Evolutionary conservation across 2,113 vertebrate species (phyloP).

Genomic region (Crotalus horridus): DNA sequence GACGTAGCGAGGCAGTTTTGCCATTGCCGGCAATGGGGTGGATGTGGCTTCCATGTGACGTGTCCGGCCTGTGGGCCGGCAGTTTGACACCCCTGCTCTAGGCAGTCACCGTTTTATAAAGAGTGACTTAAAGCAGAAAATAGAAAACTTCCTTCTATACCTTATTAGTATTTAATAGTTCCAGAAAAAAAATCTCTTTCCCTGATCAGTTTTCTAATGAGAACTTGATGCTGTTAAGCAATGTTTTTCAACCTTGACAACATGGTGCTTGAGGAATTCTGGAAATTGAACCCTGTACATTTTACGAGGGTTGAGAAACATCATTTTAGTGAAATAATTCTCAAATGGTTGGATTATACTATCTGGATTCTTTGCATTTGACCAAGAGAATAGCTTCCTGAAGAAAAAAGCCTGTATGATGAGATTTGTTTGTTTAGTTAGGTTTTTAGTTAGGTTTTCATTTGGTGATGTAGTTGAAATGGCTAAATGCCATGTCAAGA

Average conservation of each 20-base stretch:
- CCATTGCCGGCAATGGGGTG: too few species aligned
- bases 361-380: neutral
- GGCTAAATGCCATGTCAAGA: neutral
- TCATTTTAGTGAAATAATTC: neutral
- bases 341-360: neutral
- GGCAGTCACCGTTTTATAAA: neutral
- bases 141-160: neutral
- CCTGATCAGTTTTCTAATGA: neutral
- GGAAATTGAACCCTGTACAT: neutral
- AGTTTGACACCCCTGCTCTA: neutral
- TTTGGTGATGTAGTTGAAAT: neutral
- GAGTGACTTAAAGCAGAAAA: neutral
- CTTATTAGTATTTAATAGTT: neutral
- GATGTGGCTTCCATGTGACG: too few species aligned
- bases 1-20: too few species aligned
- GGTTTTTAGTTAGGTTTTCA: neutral
- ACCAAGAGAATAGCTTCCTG: neutral
- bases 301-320: neutral
- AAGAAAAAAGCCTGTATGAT: neutral
- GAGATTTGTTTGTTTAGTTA: neutral
- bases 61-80: too few species aligned
- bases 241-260: neutral
- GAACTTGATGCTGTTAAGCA: neutral
- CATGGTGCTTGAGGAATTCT: neutral
- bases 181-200: neutral